phyloP scores from a whole-genome alignment of 2,113 vertebrate genomes.

The Microtus richardsoni region DNA sequence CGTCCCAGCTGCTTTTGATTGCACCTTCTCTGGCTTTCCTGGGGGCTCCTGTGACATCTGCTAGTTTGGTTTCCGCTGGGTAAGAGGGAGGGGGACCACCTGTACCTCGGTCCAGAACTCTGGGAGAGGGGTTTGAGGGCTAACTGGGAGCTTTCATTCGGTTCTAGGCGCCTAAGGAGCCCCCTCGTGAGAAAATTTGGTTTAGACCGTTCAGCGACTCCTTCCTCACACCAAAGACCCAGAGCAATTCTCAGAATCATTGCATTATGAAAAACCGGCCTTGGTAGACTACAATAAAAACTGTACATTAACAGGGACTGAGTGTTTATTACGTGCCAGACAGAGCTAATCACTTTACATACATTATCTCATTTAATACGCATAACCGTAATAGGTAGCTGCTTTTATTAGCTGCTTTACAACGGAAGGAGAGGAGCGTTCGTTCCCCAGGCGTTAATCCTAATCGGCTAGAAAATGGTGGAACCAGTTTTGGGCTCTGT shows the following conservation, averaged over 20 bases:
- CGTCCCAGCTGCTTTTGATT: neutral
- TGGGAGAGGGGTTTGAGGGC: neutral
- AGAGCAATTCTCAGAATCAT: constrained; percentile 56
- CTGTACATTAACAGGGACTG: constrained; percentile 57
- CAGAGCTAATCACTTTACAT: constrained; percentile 45
- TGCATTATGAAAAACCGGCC: constrained; percentile 45
- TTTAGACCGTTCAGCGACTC: constrained; percentile 17
- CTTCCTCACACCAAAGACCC: constrained; percentile 46
- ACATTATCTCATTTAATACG: constrained; percentile 60
- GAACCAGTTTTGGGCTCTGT: neutral
- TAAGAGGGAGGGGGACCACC: neutral
- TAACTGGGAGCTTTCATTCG: neutral
- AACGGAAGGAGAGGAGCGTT: neutral
- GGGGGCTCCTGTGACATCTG: neutral
- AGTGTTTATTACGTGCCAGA: constrained; percentile 65
- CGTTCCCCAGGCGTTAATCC: neutral
- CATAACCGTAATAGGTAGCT: constrained; percentile 48
- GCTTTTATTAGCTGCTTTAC: constrained; percentile 71
- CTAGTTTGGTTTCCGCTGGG: constrained; percentile 1
- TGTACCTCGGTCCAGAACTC: constrained; percentile 38
- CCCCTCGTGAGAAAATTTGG: constrained; percentile 4
- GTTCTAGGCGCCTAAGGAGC: constrained; percentile 2
- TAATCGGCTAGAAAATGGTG: constrained; percentile 36
- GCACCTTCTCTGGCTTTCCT: constrained; percentile 18
- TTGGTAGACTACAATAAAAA: constrained; percentile 62